These are phyloP conservation scores for Campylorhamphus procurvoides DNA, from an alignment of 2,113 vertebrate species.

Conservation along the genomic window DNA sequence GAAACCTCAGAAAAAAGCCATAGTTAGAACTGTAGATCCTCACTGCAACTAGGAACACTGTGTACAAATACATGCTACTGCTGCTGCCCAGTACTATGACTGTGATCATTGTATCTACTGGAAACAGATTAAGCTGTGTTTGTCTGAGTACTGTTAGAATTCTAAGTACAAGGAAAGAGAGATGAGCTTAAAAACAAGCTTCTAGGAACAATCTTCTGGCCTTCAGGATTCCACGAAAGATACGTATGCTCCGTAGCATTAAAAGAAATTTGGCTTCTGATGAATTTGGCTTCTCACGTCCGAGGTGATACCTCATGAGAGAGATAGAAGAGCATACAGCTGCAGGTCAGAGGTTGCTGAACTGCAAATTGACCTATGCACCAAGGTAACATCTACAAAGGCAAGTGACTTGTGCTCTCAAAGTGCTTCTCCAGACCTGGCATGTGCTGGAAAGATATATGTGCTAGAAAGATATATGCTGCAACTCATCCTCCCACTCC, in stretches of 20 bases:
- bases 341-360: slow-evolving; percentile 46
- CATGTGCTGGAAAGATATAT: not conserved
- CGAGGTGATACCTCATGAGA: not conserved
- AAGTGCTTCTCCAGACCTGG: slow-evolving; percentile 27
- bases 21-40: not conserved
- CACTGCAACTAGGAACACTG: not conserved
- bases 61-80: not conserved
- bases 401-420: not conserved
- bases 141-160: not conserved
- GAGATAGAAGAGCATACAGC: not conserved
- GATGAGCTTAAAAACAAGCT: not conserved
- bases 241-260: not conserved
- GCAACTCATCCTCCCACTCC: too few relatives aligned
- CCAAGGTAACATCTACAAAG: slow-evolving; percentile 16
- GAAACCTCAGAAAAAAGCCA: not conserved
- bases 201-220: not conserved
- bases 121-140: not conserved
- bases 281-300: not conserved
- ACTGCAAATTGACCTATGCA: slow-evolving; percentile 38
- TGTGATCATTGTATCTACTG: not conserved
- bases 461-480: not conserved
- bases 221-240: not conserved
- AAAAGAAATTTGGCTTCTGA: slow-evolving; percentile 19
- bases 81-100: not conserved
- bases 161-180: not conserved